These are phyloP conservation scores for Allobates femoralis DNA, from an alignment of 2,797 vertebrate genomes.

Conservation along the genomic window DNA sequence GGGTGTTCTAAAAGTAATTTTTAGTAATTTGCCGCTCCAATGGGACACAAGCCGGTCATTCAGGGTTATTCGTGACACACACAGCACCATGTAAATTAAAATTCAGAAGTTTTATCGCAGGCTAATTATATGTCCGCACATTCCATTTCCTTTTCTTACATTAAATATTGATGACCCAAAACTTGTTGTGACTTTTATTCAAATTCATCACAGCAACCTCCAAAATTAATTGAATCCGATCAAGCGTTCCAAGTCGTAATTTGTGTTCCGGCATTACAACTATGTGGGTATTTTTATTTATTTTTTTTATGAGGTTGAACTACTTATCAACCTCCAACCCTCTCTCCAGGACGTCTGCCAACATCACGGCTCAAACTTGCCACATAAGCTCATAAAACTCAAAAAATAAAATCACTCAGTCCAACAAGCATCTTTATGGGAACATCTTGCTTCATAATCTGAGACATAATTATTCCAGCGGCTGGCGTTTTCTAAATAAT, in stretches of 20 bases:
- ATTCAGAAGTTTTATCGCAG: slow-evolving; percentile 6
- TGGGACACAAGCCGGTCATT: not conserved
- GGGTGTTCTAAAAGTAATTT: not conserved
- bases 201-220: slow-evolving; percentile 16
- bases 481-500: slow-evolving; percentile 17
- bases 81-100: not conserved
- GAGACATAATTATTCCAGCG: slow-evolving; percentile 33
- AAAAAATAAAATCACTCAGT: slow-evolving; percentile 31
- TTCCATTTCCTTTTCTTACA: slow-evolving; percentile 35
- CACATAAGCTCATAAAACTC: slow-evolving; percentile 40
- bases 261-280: slow-evolving; percentile 3
- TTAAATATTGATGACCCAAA: slow-evolving; percentile 39
- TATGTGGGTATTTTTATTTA: not conserved
- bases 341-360: slow-evolving; percentile 36
- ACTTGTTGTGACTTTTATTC: slow-evolving; percentile 44
- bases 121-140: not conserved
- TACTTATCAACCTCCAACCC: slow-evolving; percentile 54
- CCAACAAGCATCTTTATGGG: not conserved
- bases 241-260: slow-evolving; percentile 36
- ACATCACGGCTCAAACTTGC: slow-evolving; percentile 8
- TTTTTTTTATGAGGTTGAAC: slow-evolving; percentile 58
- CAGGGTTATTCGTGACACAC: not conserved
- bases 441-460: slow-evolving; percentile 30
- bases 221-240: slow-evolving; percentile 41
- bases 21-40: not conserved